These are phyloP conservation scores for Petroica traversi DNA, from an alignment of 2,113 vertebrate species.

Conservation along the genomic window DNA sequence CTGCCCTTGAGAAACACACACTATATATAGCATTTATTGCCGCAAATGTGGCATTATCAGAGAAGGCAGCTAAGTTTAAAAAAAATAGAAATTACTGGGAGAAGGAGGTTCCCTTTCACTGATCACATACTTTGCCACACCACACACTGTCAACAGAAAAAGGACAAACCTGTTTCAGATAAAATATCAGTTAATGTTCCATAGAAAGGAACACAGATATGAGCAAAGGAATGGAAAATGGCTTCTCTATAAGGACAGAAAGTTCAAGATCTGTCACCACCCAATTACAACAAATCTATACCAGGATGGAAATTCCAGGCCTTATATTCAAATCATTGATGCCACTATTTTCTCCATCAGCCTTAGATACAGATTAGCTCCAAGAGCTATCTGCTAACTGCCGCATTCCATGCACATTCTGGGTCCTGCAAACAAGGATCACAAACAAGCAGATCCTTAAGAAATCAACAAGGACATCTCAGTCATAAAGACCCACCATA, in stretches of 20 bases:
- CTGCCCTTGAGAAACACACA: neutral
- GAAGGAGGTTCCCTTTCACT: neutral
- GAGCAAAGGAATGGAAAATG: neutral
- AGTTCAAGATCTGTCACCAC: neutral
- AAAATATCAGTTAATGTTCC: neutral
- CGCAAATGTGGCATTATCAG: neutral
- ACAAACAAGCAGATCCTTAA: neutral
- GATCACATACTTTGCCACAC: neutral
- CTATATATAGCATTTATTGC: neutral
- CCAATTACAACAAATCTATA: neutral
- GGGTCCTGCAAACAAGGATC: neutral
- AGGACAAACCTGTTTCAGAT: neutral
- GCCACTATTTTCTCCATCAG: neutral
- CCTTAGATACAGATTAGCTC: neutral
- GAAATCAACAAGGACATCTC: neutral
- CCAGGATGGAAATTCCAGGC: neutral
- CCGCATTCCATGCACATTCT: rapidly evolving
- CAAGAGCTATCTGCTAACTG: neutral
- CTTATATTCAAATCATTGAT: neutral
- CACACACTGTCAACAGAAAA: neutral
- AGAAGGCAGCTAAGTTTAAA: neutral
- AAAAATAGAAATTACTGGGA: neutral
- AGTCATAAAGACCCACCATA: neutral
- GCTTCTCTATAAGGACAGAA: neutral
- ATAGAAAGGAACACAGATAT: neutral